phyloP scores from a whole-genome alignment of 2,113 vertebrate genomes.

The Helogale parvula region DNA sequence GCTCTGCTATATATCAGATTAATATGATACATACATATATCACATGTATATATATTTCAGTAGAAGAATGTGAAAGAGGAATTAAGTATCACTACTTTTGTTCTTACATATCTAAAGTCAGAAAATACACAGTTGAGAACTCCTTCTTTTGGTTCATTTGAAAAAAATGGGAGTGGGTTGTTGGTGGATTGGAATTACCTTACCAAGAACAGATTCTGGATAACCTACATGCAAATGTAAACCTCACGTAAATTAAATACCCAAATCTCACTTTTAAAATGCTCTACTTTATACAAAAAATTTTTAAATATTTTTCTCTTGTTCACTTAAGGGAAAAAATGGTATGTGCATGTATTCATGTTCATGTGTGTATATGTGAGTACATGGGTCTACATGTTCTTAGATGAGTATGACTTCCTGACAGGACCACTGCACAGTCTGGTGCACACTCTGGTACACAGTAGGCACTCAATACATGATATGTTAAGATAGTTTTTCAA shows the following conservation, averaged over 20 bases:
- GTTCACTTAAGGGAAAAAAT: background rate
- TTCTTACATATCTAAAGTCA: background rate
- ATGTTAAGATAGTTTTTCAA: background rate
- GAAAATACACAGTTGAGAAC: background rate
- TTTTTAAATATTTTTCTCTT: slow-evolving; percentile 8
- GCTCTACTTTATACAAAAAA: background rate
- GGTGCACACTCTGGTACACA: background rate
- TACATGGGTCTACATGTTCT: background rate
- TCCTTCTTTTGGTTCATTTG: background rate
- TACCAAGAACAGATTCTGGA: background rate
- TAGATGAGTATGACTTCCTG: background rate
- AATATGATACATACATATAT: background rate
- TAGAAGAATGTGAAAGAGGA: background rate
- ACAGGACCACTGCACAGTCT: background rate
- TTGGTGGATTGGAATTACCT: background rate
- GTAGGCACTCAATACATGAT: background rate
- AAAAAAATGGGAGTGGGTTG: background rate
- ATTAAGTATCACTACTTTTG: background rate
- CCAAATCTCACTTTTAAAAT: slow-evolving; percentile 50
- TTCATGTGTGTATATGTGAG: background rate
- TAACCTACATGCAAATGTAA: slow-evolving; percentile 27
- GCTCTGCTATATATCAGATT: background rate
- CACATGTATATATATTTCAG: background rate
- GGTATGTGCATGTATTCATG: background rate
- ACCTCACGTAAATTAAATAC: slow-evolving; percentile 7